Evolutionary conservation across 2,113 vertebrate genomes (phyloP).

Genomic region (Oreotragus oreotragus): DNA sequence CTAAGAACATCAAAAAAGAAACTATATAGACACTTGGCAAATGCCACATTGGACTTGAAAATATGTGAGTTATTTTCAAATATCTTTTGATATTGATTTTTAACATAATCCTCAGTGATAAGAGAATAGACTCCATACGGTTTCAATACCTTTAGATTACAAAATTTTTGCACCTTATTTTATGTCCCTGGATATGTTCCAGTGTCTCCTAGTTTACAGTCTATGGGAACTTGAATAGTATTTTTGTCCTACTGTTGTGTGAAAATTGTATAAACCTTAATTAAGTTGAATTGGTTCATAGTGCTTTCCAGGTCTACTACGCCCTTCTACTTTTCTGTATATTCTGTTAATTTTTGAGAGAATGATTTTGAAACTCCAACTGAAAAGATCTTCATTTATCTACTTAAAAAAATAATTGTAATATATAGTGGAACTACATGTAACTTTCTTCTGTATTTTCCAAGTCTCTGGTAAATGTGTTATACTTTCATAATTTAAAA

Average conservation of each 20-base stretch:
- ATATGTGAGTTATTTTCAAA: background rate
- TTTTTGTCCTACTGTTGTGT: no score
- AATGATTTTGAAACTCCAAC: no score
- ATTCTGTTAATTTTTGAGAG: background rate
- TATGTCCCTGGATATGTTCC: no score
- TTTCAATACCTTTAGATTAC: background rate
- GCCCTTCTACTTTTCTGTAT: background rate
- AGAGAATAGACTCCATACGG: background rate
- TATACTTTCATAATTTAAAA: background rate
- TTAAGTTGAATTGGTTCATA: no score
- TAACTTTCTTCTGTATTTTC: background rate
- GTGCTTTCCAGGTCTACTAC: no score
- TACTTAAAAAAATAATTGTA: background rate
- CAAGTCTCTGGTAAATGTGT: background rate
- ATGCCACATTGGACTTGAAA: background rate
- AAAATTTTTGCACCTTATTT: no score
- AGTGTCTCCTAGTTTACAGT: no score
- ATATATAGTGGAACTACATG: background rate
- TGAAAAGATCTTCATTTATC: no score
- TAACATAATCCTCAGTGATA: background rate
- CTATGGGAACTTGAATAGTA: no score
- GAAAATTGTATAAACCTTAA: no score
- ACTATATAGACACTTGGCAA: background rate
- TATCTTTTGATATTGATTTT: background rate
- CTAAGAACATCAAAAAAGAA: background rate